Base-by-base conservation (phyloP, 2,888 invertebrate genomes). In the Desoria tigrina region DNA sequence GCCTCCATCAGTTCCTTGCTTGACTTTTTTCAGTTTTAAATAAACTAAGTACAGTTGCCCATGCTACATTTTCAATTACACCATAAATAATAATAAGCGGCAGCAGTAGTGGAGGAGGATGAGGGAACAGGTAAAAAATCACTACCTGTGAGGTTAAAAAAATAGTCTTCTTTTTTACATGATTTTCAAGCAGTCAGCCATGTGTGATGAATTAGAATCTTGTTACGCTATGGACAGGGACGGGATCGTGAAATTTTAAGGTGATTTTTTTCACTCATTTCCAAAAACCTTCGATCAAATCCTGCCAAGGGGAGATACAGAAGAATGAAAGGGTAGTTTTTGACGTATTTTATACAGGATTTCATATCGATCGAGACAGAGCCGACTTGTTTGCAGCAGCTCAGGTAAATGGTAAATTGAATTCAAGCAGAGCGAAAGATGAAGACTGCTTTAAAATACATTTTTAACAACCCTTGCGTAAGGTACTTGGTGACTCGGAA, bases 171-270 rank as follows among this genome's bases (percentile, higher is more conserved):
- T 56, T 70, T 70, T 70, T 70, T 70, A 67, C 61, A 65, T 63
- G 62, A 63, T 65, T 67, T 69, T 61, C 65, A 63, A 68, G 45
- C 32, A 39, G 61, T 68, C 72, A 73, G 65, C 68, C 72, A 72
- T 65, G 75, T 75, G 75, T 75, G 73, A 74, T 74, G 73, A 73
- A 74, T 74, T 73, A 68, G 74, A 73, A 73, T 74, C 74, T 74
- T 70, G 74, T 74, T 74, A 74, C 73, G 74, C 70, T 72, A 74
- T 73, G 70, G 73, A 74, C 72, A 71, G 69, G 71, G 69, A 51
- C 51, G 51, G 66, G 68, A 71, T 71, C 72, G 67, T 74, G 74
- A 74, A 74, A 74, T 68, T 68, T 64, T 68, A 51, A 51, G 51
- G 51, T 51, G 51, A 51, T 51, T 51, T 51, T 51, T 51, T 51